Evolutionary conservation across 2,113 vertebrate species (phyloP).

Genomic region (Aleadryas rufinucha): DNA sequence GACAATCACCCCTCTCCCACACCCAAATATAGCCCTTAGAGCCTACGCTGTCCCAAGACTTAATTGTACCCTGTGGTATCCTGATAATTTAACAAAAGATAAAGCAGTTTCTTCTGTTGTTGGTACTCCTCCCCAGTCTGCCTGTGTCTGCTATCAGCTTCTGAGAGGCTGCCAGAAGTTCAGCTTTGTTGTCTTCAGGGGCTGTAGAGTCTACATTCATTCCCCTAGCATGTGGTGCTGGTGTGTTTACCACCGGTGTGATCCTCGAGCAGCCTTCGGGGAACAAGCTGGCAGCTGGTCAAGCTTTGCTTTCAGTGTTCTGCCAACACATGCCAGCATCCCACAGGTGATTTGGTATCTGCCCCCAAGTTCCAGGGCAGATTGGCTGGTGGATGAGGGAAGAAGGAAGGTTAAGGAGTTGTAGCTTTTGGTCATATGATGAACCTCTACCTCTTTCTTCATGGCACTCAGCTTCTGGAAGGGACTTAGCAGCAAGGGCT

Average conservation of each 20-base stretch:
- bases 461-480: neutral
- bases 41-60: neutral
- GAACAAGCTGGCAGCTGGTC: neutral
- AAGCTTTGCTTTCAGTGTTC: neutral
- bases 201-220: neutral
- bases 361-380: neutral
- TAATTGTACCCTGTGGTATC: neutral
- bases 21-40: neutral
- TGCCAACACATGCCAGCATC: neutral
- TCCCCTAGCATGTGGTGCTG: accelerated
- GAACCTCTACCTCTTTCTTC: neutral
- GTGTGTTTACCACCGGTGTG: neutral
- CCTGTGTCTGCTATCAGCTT: neutral
- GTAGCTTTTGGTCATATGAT: accelerated
- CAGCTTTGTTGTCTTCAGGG: neutral
- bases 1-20: neutral
- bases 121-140: neutral
- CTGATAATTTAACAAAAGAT: neutral
- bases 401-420: neutral
- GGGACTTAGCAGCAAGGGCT: neutral
- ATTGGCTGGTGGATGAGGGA: neutral
- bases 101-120: neutral
- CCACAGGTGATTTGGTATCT: neutral
- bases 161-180: neutral
- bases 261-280: neutral